Evolutionary conservation across 2,888 invertebrate genomes (phyloP).

Genomic region (Rhyacophila evoluta): DNA sequence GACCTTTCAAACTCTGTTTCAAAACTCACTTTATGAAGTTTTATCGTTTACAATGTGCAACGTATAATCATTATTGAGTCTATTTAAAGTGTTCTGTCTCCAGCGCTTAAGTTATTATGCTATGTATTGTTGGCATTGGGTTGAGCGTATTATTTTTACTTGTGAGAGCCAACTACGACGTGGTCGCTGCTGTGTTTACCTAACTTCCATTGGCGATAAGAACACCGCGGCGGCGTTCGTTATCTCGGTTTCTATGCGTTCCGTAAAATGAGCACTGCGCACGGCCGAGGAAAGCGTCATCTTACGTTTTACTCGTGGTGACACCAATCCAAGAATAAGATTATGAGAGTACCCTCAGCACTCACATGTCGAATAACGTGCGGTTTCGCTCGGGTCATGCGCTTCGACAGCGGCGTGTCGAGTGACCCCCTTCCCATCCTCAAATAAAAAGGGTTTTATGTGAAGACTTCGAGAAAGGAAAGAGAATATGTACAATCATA

Average conservation of each 20-base stretch:
- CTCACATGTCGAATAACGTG: slow-evolving; percentile 28
- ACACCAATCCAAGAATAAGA: slow-evolving; percentile 24
- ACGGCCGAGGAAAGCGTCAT: slow-evolving; percentile 27
- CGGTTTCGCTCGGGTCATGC: background rate
- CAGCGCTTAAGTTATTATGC: background rate
- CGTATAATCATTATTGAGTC: too few species aligned
- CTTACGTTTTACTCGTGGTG: slow-evolving; percentile 7
- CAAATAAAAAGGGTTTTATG: too few species aligned
- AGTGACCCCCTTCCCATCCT: too few species aligned
- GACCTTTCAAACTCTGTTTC: too few species aligned
- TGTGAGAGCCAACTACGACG: background rate
- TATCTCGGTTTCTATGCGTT: slow-evolving; percentile 23
- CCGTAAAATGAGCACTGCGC: background rate
- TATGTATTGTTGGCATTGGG: background rate
- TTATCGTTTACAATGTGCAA: too few species aligned
- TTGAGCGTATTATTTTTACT: background rate
- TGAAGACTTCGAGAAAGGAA: too few species aligned
- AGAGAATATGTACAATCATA: too few species aligned
- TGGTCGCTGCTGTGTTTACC: background rate
- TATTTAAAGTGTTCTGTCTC: background rate
- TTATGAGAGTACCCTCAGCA: background rate
- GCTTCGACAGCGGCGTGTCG: background rate
- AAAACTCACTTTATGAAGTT: too few species aligned
- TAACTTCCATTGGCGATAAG: background rate
- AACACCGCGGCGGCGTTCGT: slow-evolving; percentile 14